A percentile compares a stretch with the other conserved stretches of the same genome.
These are phyloP conservation scores for Alethe castanea DNA, from an alignment of 2,113 vertebrate species.

Conservation along the genomic window DNA sequence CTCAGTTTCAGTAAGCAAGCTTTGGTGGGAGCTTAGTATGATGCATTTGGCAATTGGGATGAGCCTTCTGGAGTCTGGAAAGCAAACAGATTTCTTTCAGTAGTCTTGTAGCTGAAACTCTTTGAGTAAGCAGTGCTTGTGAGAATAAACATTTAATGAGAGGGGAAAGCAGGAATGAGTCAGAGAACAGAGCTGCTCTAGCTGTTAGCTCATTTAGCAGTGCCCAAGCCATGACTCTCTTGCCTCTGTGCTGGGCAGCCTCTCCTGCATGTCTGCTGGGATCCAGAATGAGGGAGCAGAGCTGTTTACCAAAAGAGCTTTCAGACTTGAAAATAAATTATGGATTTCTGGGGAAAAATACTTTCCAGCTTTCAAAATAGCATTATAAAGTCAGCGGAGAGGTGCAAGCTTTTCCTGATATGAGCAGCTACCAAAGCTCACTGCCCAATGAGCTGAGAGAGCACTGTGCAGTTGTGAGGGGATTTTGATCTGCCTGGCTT, in stretches of 20 bases:
- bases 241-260: neutral
- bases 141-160: constrained; percentile 4
- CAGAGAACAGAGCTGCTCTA: neutral
- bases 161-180: neutral
- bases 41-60: neutral
- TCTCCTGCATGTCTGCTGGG: neutral
- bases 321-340: neutral
- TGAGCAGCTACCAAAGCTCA: neutral
- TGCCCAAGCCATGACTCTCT: neutral
- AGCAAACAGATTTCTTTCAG: neutral
- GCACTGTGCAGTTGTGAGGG: neutral
- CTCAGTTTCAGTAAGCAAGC: neutral
- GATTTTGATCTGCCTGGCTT: neutral
- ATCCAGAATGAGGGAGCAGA: neutral
- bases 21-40: neutral
- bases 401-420: neutral
- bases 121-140: neutral
- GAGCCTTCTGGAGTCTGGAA: neutral
- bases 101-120: neutral
- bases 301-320: neutral
- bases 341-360: neutral
- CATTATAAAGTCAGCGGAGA: neutral
- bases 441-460: neutral
- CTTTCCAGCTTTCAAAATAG: neutral
- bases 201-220: neutral